Conservation (phyloP, 2,888 invertebrate genomes). For the Eugnorisma glareosa region DNA sequence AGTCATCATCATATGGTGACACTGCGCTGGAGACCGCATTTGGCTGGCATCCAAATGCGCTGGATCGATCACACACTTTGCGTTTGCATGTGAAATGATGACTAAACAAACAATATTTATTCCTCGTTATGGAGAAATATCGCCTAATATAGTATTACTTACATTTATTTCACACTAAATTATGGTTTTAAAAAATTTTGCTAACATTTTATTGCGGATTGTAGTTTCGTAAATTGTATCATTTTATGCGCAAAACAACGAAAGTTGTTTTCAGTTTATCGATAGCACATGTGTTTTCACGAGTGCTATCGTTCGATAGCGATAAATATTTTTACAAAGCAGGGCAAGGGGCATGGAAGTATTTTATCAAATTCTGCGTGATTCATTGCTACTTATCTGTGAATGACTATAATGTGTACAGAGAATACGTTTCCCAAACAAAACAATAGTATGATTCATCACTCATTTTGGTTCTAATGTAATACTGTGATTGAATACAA, state of each 20-base stretch:
- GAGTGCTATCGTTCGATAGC: constrained; percentile 54
- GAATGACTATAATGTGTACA: constrained; percentile 46
- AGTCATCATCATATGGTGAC: constrained; percentile 51
- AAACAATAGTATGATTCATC: constrained; percentile 59
- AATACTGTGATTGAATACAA: constrained; percentile 29
- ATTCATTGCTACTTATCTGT: constrained; percentile 63
- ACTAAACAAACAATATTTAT: constrained; percentile 78
- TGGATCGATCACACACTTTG: constrained; percentile 86
- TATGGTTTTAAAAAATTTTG: constrained; percentile 11
- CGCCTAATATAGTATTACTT: constrained; percentile 28
- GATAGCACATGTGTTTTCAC: constrained; percentile 51
- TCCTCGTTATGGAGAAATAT: constrained; percentile 37
- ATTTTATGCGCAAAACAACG: constrained; percentile 45
- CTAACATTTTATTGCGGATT: constrained; percentile 7
- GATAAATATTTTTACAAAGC: constrained; percentile 51
- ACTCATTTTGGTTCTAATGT: constrained; percentile 15
- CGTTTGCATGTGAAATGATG: constrained; percentile 80
- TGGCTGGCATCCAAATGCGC: constrained; percentile 86
- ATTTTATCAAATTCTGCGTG: constrained; percentile 54
- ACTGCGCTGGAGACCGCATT: constrained; percentile 82
- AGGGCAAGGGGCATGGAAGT: constrained; percentile 25
- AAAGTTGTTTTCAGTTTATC: constrained; percentile 51
- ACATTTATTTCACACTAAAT: background rate
- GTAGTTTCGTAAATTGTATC: constrained; percentile 29
- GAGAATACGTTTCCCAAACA: constrained; percentile 41